A percentile compares a stretch with the other conserved stretches of the same genome.
Conservation (phyloP, 2,888 invertebrate genomes). For the Ypsolopha sequella region DNA sequence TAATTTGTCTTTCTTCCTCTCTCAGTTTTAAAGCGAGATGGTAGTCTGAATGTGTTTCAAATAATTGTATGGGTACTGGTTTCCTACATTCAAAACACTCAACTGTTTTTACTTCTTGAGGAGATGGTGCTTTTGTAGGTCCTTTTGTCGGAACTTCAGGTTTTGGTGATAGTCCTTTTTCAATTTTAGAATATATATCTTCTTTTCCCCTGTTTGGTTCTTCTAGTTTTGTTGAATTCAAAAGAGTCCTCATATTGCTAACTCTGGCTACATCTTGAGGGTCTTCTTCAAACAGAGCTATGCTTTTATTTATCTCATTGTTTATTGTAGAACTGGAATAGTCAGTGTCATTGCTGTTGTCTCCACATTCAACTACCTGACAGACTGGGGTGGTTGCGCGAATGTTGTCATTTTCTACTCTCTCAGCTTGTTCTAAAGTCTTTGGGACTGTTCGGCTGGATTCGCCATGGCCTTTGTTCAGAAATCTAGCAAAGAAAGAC, state of each 20-base stretch:
- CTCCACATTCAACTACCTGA: slow-evolving; percentile 33
- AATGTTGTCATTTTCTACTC: slow-evolving; percentile 4
- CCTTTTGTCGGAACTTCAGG: slow-evolving; percentile 3
- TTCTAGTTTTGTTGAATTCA: slow-evolving; percentile 9
- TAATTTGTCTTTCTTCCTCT: slow-evolving; percentile 59
- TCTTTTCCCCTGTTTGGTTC: slow-evolving; percentile 13
- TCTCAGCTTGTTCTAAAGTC: slow-evolving; percentile 3
- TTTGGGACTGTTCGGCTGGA: neutral
- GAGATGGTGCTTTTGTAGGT: slow-evolving; percentile 2
- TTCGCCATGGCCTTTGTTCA: slow-evolving; percentile 19
- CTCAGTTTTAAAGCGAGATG: slow-evolving; percentile 79
- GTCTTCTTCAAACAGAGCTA: slow-evolving; percentile 53
- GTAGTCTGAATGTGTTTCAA: slow-evolving; percentile 79
- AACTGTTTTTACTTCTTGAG: slow-evolving; percentile 19
- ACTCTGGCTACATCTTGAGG: slow-evolving; percentile 36
- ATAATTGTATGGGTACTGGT: slow-evolving; percentile 62
- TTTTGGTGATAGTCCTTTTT: slow-evolving; percentile 6
- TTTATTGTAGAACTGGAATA: slow-evolving; percentile 58
- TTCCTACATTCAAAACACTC: slow-evolving; percentile 77
- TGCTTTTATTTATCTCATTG: slow-evolving; percentile 58
- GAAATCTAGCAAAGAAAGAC: slow-evolving; percentile 58
- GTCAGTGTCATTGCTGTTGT: slow-evolving; percentile 48
- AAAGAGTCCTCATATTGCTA: slow-evolving; percentile 38
- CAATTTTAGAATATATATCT: neutral
- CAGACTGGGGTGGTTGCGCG: slow-evolving; percentile 31